These are phyloP conservation scores for Brenthis ino DNA, from an alignment of 2,888 invertebrate genomes.

Conservation along the genomic window DNA sequence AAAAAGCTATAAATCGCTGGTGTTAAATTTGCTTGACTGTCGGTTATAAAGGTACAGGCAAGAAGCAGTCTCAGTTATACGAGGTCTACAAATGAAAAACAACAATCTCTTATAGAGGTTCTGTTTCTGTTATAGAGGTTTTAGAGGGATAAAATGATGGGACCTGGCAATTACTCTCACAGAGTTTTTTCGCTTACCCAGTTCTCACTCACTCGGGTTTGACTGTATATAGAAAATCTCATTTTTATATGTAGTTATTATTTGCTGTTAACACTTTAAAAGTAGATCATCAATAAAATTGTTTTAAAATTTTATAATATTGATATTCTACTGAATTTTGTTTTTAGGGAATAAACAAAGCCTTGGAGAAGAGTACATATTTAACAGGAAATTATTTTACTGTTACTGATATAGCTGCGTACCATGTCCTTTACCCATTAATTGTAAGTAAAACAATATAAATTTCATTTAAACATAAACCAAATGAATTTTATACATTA, in stretches of 20 bases:
- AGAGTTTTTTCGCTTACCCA: too few relatives aligned
- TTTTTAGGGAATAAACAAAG: constrained; percentile 67
- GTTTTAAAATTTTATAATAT: not conserved
- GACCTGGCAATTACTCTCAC: too few relatives aligned
- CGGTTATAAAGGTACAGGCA: too few relatives aligned
- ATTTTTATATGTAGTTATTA: not conserved
- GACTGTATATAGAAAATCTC: too few relatives aligned
- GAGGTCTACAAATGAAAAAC: too few relatives aligned
- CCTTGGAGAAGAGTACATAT: constrained; percentile 64
- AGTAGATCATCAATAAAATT: not conserved
- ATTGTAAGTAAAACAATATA: constrained; percentile 80
- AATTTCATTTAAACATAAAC: not conserved
- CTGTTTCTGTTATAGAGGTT: too few relatives aligned
- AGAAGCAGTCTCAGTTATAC: too few relatives aligned
- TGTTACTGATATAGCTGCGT: constrained; percentile 87
- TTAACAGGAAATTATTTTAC: constrained; percentile 74
- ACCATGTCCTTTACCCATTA: constrained; percentile 84
- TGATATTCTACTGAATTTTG: not conserved
- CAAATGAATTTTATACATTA: not conserved
- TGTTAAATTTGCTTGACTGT: too few relatives aligned
- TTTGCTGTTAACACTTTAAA: not conserved
- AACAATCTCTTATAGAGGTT: too few relatives aligned
- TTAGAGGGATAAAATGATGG: too few relatives aligned
- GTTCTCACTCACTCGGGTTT: too few relatives aligned
- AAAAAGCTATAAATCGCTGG: too few relatives aligned